Evolutionary conservation across 2,888 invertebrate genomes (phyloP).

Genomic region (Apamea anceps): DNA sequence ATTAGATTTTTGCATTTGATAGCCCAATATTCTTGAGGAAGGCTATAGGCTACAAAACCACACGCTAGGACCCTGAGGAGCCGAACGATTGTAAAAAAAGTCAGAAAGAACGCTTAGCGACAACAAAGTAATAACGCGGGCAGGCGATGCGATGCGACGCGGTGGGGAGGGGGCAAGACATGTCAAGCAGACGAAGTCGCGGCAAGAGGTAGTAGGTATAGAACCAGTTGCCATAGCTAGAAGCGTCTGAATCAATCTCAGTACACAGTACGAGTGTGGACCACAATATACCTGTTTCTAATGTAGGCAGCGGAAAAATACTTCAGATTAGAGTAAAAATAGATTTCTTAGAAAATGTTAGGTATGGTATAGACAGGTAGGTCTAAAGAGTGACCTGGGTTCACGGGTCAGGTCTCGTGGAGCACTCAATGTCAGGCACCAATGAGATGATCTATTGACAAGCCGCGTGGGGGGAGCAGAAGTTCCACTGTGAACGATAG

Average conservation of each 20-base stretch:
- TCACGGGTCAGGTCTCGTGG: constrained; percentile 21
- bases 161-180: no score
- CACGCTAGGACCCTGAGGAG: background rate
- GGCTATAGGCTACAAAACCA: background rate
- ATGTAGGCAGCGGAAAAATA: background rate
- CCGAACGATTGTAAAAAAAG: background rate
- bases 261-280: background rate
- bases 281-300: constrained; percentile 18
- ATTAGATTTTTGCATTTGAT: background rate
- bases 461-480: constrained; percentile 10
- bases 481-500: constrained; percentile 14
- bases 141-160: no score
- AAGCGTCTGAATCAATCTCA: constrained; percentile 2
- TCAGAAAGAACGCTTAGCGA: no score
- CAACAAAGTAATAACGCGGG: no score
- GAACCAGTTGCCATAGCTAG: background rate
- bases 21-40: background rate
- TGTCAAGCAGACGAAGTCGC: background rate
- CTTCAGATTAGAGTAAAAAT: background rate
- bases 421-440: background rate
- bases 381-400: background rate
- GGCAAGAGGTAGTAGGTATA: background rate
- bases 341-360: constrained; percentile 9
- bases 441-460: constrained; percentile 1
- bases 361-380: background rate